Base-by-base conservation (phyloP, 2,797 vertebrate genomes). In the Octomys mimax region DNA sequence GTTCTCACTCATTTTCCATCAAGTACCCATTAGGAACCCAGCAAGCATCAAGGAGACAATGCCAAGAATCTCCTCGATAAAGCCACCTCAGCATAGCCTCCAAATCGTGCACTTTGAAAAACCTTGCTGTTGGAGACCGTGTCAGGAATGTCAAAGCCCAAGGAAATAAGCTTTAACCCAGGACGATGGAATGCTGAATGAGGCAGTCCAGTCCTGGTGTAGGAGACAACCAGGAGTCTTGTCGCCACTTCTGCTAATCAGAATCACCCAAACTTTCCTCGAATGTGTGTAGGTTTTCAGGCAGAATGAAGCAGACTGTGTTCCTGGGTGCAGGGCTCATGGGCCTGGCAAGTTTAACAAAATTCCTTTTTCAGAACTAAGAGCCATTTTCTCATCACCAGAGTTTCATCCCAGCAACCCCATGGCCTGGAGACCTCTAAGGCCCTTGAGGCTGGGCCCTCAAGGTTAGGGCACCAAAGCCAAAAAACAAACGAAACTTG, bases 91-190 rank as follows among this genome's bases (percentile, higher is more conserved):
- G 14, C 62, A 77, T 79, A 83, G 49, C 26, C 1, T 70, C 46
- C 89, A 19, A 82, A 62, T n/a, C 42, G 10, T 31, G 5, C 11
- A 64, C 68, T 61, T 82, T 71, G 86, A 96, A 54, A 95, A 89
- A 68, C 0, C 3, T 64, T 59, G 28, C 80, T 87, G 33, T 71
- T 39, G 66, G 46, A 93, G 95, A 94, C 87, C 77, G 21, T 54
- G 83, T 81, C 22, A 64, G 86, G 3, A 92, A 68, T 33, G 62
- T 5, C 12, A 16, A 92, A 84, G 62, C 86, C 79, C 92, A 89
- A 96, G 88, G 49, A 88, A 93, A 82, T 82, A 16, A 49, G 2
- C 39, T 62, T 79, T 92, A 90, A 79, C 26, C 83, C 70, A 94
- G 94, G 87, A 80, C 61, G 31, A 82, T 49, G 42, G 52, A 75